Evolutionary conservation across 2,888 invertebrate genomes (phyloP).

Genomic region (Acleris laterana): DNA sequence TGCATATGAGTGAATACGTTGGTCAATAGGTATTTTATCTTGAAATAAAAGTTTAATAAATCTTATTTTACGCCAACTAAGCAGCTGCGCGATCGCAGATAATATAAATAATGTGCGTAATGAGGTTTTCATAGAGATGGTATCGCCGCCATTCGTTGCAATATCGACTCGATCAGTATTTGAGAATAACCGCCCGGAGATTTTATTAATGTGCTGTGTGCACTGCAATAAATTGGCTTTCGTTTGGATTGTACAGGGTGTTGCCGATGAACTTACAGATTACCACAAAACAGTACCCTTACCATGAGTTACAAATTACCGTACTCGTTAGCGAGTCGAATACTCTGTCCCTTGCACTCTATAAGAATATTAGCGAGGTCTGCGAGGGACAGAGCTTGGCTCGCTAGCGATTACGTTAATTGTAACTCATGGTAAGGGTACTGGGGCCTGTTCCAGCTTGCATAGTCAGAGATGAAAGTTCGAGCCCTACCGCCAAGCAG

Average conservation of each 20-base stretch:
- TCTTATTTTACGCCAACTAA: not conserved
- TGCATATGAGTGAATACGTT: no score
- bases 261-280: not conserved
- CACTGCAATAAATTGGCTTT: constrained; percentile 3
- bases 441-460: no score
- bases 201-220: constrained; percentile 6
- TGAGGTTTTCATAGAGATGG: constrained; percentile 26
- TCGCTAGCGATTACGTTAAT: no score
- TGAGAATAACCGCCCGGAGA: constrained; percentile 19
- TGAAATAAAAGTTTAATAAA: not conserved
- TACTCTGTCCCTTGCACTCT: no score
- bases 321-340: no score
- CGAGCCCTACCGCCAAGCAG: no score
- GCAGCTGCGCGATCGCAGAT: constrained; percentile 21
- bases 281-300: not conserved
- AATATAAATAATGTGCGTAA: constrained; percentile 34
- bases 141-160: constrained; percentile 20
- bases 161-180: constrained; percentile 27
- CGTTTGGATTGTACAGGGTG: not conserved
- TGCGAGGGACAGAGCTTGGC: no score
- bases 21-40: not conserved
- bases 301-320: no score
- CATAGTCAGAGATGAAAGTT: no score
- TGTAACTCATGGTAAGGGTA: no score
- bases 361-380: no score